Conservation (phyloP, 2,113 vertebrate genomes). For the Alethe diademata region DNA sequence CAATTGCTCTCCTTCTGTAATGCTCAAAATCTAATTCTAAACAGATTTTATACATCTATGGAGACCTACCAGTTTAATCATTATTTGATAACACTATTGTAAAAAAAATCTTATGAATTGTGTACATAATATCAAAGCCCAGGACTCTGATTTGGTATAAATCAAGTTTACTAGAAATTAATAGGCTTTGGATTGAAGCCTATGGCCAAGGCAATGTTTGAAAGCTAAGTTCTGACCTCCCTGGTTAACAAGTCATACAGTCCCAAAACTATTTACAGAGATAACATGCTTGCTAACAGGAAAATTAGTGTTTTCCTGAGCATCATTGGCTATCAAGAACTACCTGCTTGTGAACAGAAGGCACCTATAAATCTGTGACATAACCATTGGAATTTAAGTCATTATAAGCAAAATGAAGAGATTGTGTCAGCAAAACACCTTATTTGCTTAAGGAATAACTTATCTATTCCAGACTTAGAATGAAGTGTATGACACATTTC, state of each 20-base stretch:
- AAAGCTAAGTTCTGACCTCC: not conserved
- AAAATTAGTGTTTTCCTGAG: not conserved
- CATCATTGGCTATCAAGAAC: accelerated
- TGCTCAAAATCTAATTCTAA: not conserved
- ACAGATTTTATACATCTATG: not conserved
- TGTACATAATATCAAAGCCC: not conserved
- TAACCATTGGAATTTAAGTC: not conserved
- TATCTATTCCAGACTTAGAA: not conserved
- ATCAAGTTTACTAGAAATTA: not conserved
- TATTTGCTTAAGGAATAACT: not conserved
- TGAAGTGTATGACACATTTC: not conserved
- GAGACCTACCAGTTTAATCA: not conserved
- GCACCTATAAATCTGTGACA: not conserved
- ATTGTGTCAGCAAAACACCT: not conserved
- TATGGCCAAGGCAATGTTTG: not conserved
- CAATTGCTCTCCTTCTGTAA: not conserved
- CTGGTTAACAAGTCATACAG: not conserved
- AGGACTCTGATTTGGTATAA: not conserved
- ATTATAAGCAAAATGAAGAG: not conserved
- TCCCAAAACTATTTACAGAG: not conserved
- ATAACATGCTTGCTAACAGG: not conserved
- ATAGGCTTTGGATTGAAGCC: not conserved
- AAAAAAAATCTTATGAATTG: not conserved
- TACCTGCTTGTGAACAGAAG: not conserved
- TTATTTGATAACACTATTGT: not conserved